Evolutionary conservation across 30 jellyfish, hydroid and myxozoan genomes (phyloP).

Genomic region (Aurelia sp.): DNA sequence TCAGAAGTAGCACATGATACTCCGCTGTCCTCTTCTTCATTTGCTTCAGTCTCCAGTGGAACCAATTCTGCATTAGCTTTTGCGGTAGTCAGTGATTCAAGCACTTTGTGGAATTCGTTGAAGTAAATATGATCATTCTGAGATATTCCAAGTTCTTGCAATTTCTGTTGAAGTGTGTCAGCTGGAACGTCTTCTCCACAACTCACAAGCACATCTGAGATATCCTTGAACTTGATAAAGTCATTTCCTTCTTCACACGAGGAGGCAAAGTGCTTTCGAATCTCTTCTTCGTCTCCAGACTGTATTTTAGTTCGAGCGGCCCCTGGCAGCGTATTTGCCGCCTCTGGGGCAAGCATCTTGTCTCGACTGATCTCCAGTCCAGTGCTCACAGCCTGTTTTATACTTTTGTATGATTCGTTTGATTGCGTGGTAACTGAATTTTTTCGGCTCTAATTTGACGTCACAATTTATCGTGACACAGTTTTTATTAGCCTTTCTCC

Average conservation of each 20-base stretch:
- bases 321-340: not conserved
- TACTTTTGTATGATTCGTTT: not conserved
- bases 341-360: conserved; percentile 25
- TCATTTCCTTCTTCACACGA: conserved; percentile 34
- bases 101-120: conserved; percentile 47
- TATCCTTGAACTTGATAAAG: conserved; percentile 7
- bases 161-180: conserved; percentile 42
- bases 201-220: conserved; percentile 34
- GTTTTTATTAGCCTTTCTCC: not conserved
- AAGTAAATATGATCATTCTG: conserved; percentile 12
- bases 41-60: conserved; percentile 8
- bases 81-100: conserved; percentile 10
- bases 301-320: not conserved
- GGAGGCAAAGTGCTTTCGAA: conserved; percentile 11
- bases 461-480: not conserved
- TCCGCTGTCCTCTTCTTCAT: conserved; percentile 25
- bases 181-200: conserved; percentile 66
- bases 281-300: conserved; percentile 5
- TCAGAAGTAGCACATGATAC: conserved; percentile 49
- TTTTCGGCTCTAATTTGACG: not conserved
- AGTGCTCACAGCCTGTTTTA: not conserved
- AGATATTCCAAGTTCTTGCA: conserved; percentile 9
- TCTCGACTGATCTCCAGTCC: not conserved
- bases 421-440: conserved; percentile 5
- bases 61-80: conserved; percentile 4